Conservation (phyloP, 2,113 vertebrate genomes). For the Sinocyclocheilus anshuiensis region DNA sequence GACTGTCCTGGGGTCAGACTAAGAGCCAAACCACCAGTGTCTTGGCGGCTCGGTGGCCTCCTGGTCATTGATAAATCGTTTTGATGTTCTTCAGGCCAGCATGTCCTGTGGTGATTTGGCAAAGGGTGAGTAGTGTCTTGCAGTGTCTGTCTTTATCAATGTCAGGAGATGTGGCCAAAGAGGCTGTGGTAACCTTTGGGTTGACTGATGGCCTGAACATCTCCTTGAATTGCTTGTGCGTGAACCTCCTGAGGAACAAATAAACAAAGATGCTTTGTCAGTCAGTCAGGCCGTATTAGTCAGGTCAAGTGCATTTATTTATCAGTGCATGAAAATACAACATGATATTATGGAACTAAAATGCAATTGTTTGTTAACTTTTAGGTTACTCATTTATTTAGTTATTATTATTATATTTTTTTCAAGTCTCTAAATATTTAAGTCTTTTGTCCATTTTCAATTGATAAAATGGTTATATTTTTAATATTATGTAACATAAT, state of each 20-base stretch:
- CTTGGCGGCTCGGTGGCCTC: slow-evolving; percentile 49
- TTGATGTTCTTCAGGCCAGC: slow-evolving; percentile 55
- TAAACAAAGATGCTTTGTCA: not conserved
- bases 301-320: not conserved
- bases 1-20: slow-evolving; percentile 52
- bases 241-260: slow-evolving; percentile 40
- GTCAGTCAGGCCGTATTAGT: not conserved
- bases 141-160: slow-evolving; percentile 67
- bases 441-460: too few relatives aligned
- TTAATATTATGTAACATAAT: too few relatives aligned
- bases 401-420: not conserved
- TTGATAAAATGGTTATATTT: too few relatives aligned
- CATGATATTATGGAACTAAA: not conserved
- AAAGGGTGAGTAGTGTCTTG: slow-evolving; percentile 57
- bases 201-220: slow-evolving; percentile 68
- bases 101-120: slow-evolving; percentile 62
- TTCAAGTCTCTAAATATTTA: too few relatives aligned
- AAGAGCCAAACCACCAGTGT: slow-evolving; percentile 49
- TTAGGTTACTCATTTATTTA: not conserved
- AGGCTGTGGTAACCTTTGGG: slow-evolving; percentile 59
- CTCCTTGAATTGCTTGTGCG: slow-evolving; percentile 55
- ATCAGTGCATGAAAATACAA: not conserved
- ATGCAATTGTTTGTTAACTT: not conserved
- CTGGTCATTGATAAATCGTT: slow-evolving; percentile 51
- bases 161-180: slow-evolving; percentile 70